Evolutionary conservation across 2,113 vertebrate species (phyloP).

Genomic region (Bubo scandiacus): DNA sequence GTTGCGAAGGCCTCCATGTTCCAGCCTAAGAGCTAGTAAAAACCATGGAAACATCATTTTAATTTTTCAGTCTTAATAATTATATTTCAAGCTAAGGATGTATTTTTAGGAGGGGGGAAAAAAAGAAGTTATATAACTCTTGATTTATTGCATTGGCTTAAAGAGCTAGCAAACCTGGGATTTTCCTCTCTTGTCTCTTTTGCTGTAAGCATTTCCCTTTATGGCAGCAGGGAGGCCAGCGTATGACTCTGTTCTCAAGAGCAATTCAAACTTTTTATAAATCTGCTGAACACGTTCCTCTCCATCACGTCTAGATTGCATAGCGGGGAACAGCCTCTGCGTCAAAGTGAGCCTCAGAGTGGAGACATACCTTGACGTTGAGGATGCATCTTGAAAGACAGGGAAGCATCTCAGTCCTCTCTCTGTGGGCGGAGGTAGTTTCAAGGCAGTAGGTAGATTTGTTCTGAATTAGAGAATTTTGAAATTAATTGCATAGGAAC

Average conservation of each 20-base stretch:
- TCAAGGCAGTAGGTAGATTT: background rate
- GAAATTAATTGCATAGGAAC: background rate
- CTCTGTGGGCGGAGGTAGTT: background rate
- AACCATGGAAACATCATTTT: constrained; percentile 28
- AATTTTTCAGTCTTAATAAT: constrained; percentile 53
- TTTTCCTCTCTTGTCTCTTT: background rate
- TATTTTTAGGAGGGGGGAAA: background rate
- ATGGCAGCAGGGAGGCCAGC: background rate
- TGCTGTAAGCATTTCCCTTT: constrained; percentile 9
- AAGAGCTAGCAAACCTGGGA: constrained; percentile 26
- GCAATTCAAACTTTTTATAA: background rate
- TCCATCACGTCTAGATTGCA: background rate
- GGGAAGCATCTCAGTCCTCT: background rate
- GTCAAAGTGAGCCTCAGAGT: rapidly evolving
- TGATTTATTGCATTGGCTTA: constrained; percentile 29
- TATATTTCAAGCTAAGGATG: constrained; percentile 26
- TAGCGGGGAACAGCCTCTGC: rapidly evolving
- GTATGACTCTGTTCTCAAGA: background rate
- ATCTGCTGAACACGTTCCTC: background rate
- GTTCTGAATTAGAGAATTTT: background rate
- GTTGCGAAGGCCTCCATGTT: background rate
- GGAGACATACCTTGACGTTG: background rate
- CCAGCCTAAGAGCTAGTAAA: background rate
- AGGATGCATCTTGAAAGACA: background rate
- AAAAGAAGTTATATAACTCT: constrained; percentile 8